Evolutionary conservation across 2,113 vertebrate genomes (phyloP).

Genomic region (Ardeotis arabs): DNA sequence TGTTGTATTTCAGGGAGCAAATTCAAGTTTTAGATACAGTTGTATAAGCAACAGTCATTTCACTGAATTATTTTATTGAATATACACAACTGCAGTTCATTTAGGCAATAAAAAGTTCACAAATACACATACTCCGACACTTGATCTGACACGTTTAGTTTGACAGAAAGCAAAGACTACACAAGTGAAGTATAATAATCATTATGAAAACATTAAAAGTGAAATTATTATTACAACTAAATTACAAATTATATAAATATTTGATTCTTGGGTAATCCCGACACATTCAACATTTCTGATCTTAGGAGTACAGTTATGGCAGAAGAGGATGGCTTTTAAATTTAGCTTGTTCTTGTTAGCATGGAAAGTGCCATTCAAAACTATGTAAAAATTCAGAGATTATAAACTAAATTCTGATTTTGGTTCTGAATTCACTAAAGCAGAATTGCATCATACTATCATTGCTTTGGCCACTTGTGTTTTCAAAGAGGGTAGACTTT

Average conservation of each 20-base stretch:
- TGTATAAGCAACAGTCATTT: neutral
- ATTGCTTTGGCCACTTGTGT: neutral
- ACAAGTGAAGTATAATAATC: constrained; percentile 19
- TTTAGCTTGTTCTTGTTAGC: neutral
- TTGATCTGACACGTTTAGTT: constrained; percentile 16
- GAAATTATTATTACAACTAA: constrained; percentile 20
- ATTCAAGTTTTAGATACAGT: neutral
- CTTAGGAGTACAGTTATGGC: neutral
- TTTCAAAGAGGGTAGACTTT: neutral
- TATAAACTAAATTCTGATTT: neutral
- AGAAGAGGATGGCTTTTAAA: constrained; percentile 17
- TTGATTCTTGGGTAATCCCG: neutral
- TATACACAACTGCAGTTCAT: constrained; percentile 41
- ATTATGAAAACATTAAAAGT: constrained; percentile 31
- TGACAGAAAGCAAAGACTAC: constrained; percentile 7
- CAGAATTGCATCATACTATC: neutral
- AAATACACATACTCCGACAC: neutral
- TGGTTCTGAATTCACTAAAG: neutral
- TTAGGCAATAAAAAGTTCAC: constrained; percentile 48
- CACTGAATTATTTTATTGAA: constrained; percentile 38
- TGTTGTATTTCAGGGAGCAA: neutral
- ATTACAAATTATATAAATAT: constrained; percentile 9
- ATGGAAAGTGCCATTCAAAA: constrained; percentile 16
- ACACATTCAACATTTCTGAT: neutral
- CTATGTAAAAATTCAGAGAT: neutral